phyloP scores from a whole-genome alignment of 2,888 invertebrate species.

The Pristionchus mayeri region DNA sequence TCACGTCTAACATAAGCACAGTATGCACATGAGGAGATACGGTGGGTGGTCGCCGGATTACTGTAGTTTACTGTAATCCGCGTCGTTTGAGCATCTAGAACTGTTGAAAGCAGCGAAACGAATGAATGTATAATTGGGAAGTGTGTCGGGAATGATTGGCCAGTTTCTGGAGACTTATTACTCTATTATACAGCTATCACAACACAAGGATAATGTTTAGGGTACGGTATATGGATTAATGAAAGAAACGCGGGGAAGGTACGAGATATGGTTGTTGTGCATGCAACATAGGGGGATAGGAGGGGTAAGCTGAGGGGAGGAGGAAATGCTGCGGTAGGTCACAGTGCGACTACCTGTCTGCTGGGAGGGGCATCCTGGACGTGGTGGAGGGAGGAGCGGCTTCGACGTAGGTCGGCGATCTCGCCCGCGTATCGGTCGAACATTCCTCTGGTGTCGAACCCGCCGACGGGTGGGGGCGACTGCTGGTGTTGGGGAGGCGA shows the following conservation, averaged over 20 bases:
- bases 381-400: constrained; percentile 73
- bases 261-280: not conserved
- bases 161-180: not conserved
- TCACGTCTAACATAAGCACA: constrained; percentile 32
- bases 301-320: not conserved
- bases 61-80: not conserved
- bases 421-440: constrained; percentile 76
- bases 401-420: constrained; percentile 74
- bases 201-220: not conserved
- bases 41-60: not conserved
- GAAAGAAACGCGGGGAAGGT: constrained; percentile 18
- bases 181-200: constrained; percentile 38
- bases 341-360: constrained; percentile 69
- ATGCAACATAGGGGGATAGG: constrained; percentile 40
- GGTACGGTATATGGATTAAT: constrained; percentile 17
- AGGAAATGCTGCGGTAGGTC: constrained; percentile 52
- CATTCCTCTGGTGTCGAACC: constrained; percentile 71
- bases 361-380: constrained; percentile 50
- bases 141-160: not conserved
- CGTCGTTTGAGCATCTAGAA: constrained; percentile 17
- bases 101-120: constrained; percentile 32
- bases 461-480: constrained; percentile 58
- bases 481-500: too few species aligned
- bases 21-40: constrained; percentile 22
- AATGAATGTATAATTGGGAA: constrained; percentile 6